Evolutionary conservation across 2,113 vertebrate genomes (phyloP), one percentile per base, ranked within the genome.

Genomic region (Psilopsiagon aymara): DNA sequence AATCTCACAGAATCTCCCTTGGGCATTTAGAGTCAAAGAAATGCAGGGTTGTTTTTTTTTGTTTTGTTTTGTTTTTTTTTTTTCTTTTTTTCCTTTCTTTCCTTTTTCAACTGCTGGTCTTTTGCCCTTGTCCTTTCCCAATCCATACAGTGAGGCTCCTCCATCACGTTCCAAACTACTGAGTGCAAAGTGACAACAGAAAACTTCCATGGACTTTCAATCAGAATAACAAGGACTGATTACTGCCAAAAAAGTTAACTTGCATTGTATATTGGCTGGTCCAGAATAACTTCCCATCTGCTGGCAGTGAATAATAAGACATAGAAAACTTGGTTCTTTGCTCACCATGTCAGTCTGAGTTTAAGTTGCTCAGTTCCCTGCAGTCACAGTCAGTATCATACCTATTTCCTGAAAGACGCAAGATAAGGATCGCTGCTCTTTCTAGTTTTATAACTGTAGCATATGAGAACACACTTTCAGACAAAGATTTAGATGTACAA

Each of bases 21-120:
- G 63, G 85, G 83, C 95, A 82, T 93, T 90, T 89, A 67, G 46
- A 96, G 67, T 86, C 86, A 64, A 94, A 96, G 57, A 97, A 96
- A 95, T 87, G 53, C 15, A 62, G 18, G 14, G 74, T 89, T 97
- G 12, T n/a, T n/a, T n/a, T n/a, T n/a, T n/a, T n/a, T n/a, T n/a
- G 10, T 39, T 37, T 51, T 35, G 0, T 1, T 35, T 33, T 13
- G n/a, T 37, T 37, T 37, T 37, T 37, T 2, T 49, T 89, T 57
- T 60, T 55, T 19, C 25, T 33, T 8, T 24, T 4, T 20, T 17
- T 29, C 13, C 1, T 13, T 37, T 20, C 6, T 47, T 31, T n/a
- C 7, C 7, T 16, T 27, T 23, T n/a, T 88, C 53, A 81, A 19
- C 25, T 73, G 44, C 46, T 82, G 71, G 55, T 82, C 24, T 97